Base-by-base conservation (phyloP, 2,888 invertebrate species). In the Idaea biselata region DNA sequence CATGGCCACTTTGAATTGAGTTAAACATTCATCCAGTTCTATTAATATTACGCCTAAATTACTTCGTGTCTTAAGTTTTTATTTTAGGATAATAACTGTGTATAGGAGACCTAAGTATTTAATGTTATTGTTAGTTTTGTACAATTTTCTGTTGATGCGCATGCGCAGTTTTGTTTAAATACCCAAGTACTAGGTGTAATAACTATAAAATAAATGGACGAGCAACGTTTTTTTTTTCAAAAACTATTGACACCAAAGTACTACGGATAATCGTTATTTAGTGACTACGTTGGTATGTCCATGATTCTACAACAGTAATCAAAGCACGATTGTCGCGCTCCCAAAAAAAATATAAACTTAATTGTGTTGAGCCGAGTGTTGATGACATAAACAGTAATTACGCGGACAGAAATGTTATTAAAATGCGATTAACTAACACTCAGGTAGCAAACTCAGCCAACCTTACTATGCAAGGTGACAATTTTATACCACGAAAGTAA, bases 381-480 rank as follows among this genome's bases (percentile, higher is more conserved):
- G 89, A 90, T 88, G 88, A 84, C 83, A 88, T 87, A 88, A 87
- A 87, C 84, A 83, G 85, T 91, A 91, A 92, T 91, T 91, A 90
- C 85, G 79, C 80, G 81, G 82, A 81, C 82, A 77, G 81, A 82
- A 88, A 86, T 83, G 90, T 89, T 92, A 92, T 92, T 92, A 92
- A 91, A 92, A 90, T 87, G 75, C 86, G 85, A 88, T 92, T 91
- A 91, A 86, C 83, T 77, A 78, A 81, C 82, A 82, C 79, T 82
- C 70, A 74, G 64, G 56, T 78, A 69, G 68, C 67, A 68, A 67
- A 70, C 65, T 65, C 68, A 68, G 67, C 68, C 68, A 68, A 72
- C 66, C 63, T 64, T 67, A 69, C 66, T 64, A 72, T 60, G 62
- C 65, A 62, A 60, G 66, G 70, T 73, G 77, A 74, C 74, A 72